Percentiles rank a stretch among this genome's conserved stretches.
Evolutionary conservation across 2,113 vertebrate species (phyloP).

Genomic region (Haemorhous mexicanus): DNA sequence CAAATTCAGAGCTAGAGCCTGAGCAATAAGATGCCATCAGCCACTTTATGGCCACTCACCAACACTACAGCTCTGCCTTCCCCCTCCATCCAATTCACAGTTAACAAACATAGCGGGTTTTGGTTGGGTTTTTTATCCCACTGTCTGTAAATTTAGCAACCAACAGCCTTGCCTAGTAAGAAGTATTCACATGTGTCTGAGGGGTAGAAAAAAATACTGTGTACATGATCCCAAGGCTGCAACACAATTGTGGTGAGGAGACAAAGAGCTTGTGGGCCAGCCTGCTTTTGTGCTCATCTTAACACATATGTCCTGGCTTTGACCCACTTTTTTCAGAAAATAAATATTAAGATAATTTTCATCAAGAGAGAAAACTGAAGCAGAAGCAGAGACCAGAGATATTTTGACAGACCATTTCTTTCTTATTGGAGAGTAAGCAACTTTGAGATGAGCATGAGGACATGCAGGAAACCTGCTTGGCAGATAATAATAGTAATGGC

Average conservation of each 20-base stretch:
- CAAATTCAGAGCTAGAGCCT: not conserved
- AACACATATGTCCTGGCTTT: not conserved
- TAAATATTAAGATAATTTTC: not conserved
- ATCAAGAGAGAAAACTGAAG: not conserved
- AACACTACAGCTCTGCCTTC: not conserved
- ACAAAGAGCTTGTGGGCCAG: not conserved
- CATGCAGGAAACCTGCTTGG: not conserved
- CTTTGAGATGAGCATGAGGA: not conserved
- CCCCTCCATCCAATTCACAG: not conserved
- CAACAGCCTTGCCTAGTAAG: not conserved
- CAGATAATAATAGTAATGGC: not conserved
- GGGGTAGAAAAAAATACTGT: not conserved
- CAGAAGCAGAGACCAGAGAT: not conserved
- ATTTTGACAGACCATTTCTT: not conserved
- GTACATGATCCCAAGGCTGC: not conserved
- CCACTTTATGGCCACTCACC: not conserved
- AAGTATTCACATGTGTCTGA: not conserved
- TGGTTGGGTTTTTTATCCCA: too few species aligned
- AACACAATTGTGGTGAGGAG: not conserved
- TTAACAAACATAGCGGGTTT: not conserved
- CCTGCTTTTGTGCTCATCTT: not conserved
- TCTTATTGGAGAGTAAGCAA: not conserved
- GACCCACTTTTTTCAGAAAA: slow-evolving; percentile 1
- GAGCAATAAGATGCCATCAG: not conserved
- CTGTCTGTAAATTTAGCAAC: not conserved